Evolutionary conservation across 2,888 invertebrate species (phyloP), one percentile per base, ranked within the genome.

Genomic region (Tetragonisca angustula): DNA sequence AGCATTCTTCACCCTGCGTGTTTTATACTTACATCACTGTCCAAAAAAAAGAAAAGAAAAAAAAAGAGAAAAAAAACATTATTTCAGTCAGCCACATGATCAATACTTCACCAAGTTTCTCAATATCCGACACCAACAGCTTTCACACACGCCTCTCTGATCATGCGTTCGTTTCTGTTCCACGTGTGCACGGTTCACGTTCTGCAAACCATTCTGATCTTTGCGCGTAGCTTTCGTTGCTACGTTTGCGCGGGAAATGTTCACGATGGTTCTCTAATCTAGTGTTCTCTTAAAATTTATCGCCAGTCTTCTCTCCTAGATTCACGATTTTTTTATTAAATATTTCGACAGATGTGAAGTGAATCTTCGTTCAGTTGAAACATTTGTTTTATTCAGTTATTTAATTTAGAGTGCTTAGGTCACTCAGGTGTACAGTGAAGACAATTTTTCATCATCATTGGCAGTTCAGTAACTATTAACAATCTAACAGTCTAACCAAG

Each of bases 21-120:
- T 72, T 67, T 61, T 73, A 81, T 82, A 85, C 86, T 86, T 82
- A 86, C 86, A 86, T 83, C 81, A 85, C 86, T 75, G 81, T 86
- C 79, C 76, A 79, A 83, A 59, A 50, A n/a, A 2, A 13, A 79
- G 9, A 36, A 6, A 36, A 36, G 9, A 36, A 36, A 9, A 43
- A 43, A 9, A 9, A 9, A 43, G 1, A 43, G 9, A 43, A 11
- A 43, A 43, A 43, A 54, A 76, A 79, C 80, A 78, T 72, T 72
- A 32, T 73, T 11, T 79, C 68, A 64, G 70, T 79, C 83, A 70
- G 65, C 69, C 70, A 76, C 77, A 70, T 68, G 52, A 43, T 81
- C 65, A 50, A 52, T 65, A 74, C 68, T 74, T 68, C 64, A 59
- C 76, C 68, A 59, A 81, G 36, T 65, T 52, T 69, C 50, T 74